Base-by-base conservation (phyloP, 2,888 invertebrate species). In the Schizaphis graminum region DNA sequence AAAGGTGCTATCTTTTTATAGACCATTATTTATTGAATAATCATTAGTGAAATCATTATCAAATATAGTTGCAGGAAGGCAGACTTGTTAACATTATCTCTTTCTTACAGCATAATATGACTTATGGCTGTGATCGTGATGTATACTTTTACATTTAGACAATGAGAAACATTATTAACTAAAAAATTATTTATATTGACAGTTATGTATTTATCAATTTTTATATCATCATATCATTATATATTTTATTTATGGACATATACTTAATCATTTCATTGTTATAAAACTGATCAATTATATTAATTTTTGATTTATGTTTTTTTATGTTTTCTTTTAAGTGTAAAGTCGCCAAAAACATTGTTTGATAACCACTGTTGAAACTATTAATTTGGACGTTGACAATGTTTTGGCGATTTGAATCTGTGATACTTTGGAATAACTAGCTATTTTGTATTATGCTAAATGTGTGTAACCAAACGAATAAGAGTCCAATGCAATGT, bases 241-340 rank as follows among this genome's bases (percentile, higher is more conserved):
- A 47, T 93, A 93, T 49, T 89, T 86, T 93, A 93, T 93, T 93
- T 93, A 93, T 93, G 77, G 90, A 84, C 93, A 93, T 93, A n/a
- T 93, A 53, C 89, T 93, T 93, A 92, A 67, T 13, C 57, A 93
- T 93, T 90, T 90, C 84, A 93, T 87, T 92, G 67, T 92, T 67
- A 35, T 88, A 88, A 92, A 88, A 90, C 35, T 57, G 90, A 85
- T 85, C 44, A 84, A 89, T 92, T 87, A 84, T 56, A 85, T 56
- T 84, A n/a, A 89, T 84, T 44, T 77, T 56, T 44, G 44, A 47
- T 85, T 93, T 89, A 89, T 77, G 28, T 84, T 84, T 93, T 28
- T 11, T n/a, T 77, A 49, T 35, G 11, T 93, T 44, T 87, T 87
- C 53, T 93, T 93, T 93, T 89, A 89, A n/a, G 49, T 56, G 53